Percentiles rank a stretch among this genome's conserved stretches.
These are phyloP conservation scores for Cotesia vestalis DNA, from an alignment of 1,140 invertebrate genomes.

Conservation along the genomic window DNA sequence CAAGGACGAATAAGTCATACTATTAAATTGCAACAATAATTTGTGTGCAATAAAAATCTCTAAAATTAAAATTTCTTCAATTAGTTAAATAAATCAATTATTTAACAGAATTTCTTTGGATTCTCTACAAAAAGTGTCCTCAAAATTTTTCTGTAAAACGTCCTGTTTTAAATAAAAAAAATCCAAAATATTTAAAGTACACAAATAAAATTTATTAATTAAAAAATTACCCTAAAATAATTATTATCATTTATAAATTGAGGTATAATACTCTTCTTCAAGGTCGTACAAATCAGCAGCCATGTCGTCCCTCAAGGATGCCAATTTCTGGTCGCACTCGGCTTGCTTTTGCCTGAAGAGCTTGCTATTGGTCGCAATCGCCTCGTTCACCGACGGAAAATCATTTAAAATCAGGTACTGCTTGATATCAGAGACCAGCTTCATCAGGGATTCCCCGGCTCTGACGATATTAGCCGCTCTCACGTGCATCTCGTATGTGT, in stretches of 20 bases:
- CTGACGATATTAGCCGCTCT: conserved; percentile 93
- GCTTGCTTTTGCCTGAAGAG: conserved; percentile 88
- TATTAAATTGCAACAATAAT: too few relatives aligned
- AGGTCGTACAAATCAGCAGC: conserved; percentile 94
- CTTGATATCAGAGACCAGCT: conserved; percentile 95
- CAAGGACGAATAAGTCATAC: too few relatives aligned
- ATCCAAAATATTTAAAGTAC: too few relatives aligned
- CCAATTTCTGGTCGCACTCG: conserved; percentile 93
- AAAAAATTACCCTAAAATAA: too few relatives aligned
- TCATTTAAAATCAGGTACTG: conserved; percentile 97
- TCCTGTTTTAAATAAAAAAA: too few relatives aligned
- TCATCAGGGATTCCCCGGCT: conserved; percentile 95
- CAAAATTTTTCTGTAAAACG: too few relatives aligned
- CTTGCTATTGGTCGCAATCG: conserved; percentile 90
- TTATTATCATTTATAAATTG: conserved; percentile 84
- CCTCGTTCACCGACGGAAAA: conserved; percentile 96
- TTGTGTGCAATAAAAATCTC: too few relatives aligned
- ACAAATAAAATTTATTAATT: too few relatives aligned
- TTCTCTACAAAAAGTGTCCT: too few relatives aligned
- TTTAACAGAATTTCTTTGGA: too few relatives aligned
- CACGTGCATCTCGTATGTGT: conserved; percentile 97
- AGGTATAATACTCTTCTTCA: conserved; percentile 98
- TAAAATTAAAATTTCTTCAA: too few relatives aligned
- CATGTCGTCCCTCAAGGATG: conserved; percentile 92
- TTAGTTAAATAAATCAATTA: too few relatives aligned